Evolutionary conservation across 2,113 vertebrate species (phyloP), one percentile per base, ranked within the genome.

Genomic region (Salvelinus sp.): DNA sequence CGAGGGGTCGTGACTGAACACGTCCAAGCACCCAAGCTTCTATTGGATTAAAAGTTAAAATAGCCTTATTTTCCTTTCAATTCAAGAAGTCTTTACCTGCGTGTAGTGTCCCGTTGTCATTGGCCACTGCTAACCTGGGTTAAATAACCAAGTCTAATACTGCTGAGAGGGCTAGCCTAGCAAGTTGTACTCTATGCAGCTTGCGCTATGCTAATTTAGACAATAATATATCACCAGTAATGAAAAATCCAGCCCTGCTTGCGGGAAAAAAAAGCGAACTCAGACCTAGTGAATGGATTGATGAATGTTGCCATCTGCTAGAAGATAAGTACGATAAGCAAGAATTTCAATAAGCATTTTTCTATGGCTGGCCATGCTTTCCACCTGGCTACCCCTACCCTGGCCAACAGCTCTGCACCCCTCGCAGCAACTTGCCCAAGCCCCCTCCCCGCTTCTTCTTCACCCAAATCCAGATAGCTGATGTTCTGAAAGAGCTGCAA

Each of bases 161-260:
- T 83, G 85, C 74, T 58, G 72, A 80, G 77, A n/a, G 33, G 63
- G 44, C 3, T 6, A 25, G n/a, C 1, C 12, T 4, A 38, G 48
- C 13, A 7, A 57, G 54, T 13, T 54, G 64, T 25, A 69, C 73
- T 48, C 16, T 13, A 16, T 48, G 60, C 38, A 23, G 30, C 38
- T 38, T 38, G 38, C 38, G 72, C 83, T 85, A 82, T 82, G 85
- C 74, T 76, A 82, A 85, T 83, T 63, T 76, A 74, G 84, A 81
- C 7, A 80, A 38, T 9, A 84, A 84, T 78, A 75, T 73, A 73
- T 84, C 72, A 78, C 65, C 7, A 48, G 18, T 79, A 72, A 76
- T 70, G 69, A 50, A 72, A 54, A 76, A 73, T 72, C 77, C 82
- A 87, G 83, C 86, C 86, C 73, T 84, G 82, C 28, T 16, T 67